Percentiles rank a stretch among this genome's conserved stretches.
Evolutionary conservation across 2,888 invertebrate genomes (phyloP).

Genomic region (Bhutanitis thaidina): DNA sequence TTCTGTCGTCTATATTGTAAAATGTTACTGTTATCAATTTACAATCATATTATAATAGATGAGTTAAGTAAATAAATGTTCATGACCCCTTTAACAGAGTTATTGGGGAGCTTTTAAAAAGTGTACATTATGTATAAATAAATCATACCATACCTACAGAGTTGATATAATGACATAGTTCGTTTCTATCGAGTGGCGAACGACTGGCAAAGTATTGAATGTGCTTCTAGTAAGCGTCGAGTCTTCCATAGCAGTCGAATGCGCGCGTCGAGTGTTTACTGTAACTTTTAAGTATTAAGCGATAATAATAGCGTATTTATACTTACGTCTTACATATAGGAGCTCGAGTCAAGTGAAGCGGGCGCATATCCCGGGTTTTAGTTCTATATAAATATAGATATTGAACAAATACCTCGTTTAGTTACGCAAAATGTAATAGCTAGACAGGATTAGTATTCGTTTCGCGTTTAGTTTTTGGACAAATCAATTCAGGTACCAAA

Average conservation of each 20-base stretch:
- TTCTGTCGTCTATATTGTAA: not conserved
- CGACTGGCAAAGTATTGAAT: slow-evolving; percentile 72
- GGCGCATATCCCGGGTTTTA: slow-evolving; percentile 61
- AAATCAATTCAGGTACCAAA: slow-evolving; percentile 79
- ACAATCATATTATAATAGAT: slow-evolving; percentile 36
- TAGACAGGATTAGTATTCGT: slow-evolving; percentile 67
- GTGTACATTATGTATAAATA: slow-evolving; percentile 78
- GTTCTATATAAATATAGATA: slow-evolving; percentile 65
- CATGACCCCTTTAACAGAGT: slow-evolving; percentile 36
- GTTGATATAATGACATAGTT: slow-evolving; percentile 61
- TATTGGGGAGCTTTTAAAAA: slow-evolving; percentile 67
- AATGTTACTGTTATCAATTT: slow-evolving; percentile 44
- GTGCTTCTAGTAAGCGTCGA: slow-evolving; percentile 76
- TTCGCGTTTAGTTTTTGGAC: slow-evolving; percentile 74
- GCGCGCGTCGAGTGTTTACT: slow-evolving; percentile 63
- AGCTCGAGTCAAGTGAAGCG: slow-evolving; percentile 52
- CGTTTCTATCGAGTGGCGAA: slow-evolving; percentile 56
- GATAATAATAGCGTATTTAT: slow-evolving; percentile 73
- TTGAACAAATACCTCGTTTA: slow-evolving; percentile 77
- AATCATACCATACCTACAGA: slow-evolving; percentile 56
- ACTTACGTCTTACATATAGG: slow-evolving; percentile 70
- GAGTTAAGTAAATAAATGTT: slow-evolving; percentile 38
- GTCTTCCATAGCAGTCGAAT: slow-evolving; percentile 79
- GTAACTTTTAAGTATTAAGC: slow-evolving; percentile 76
- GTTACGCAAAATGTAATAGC: slow-evolving; percentile 66